Base-by-base conservation (phyloP, 2,888 invertebrate species). In the Pandemis cinnamomeana region DNA sequence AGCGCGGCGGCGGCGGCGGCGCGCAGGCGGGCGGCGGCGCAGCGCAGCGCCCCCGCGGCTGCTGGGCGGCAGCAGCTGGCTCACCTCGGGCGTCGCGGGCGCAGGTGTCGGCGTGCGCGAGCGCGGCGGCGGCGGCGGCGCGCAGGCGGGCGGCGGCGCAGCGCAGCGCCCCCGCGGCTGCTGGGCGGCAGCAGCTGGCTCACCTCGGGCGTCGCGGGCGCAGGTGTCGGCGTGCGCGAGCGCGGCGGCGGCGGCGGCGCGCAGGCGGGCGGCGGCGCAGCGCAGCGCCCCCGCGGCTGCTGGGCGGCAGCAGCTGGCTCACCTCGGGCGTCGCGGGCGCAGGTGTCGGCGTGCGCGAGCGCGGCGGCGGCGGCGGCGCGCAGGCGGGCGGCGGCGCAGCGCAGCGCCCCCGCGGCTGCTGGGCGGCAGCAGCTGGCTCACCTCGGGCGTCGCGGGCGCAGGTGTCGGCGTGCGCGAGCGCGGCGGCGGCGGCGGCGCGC, bases 171-270 rank as follows among this genome's bases (percentile, higher is more conserved):
- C n/a, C n/a, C n/a, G n/a, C n/a, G n/a, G n/a, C n/a, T n/a, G n/a
- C n/a, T n/a, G n/a, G n/a, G n/a, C n/a, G n/a, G n/a, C n/a, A n/a
- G n/a, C n/a, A n/a, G n/a, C n/a, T n/a, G n/a, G n/a, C n/a, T n/a
- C 78, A 91, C 92, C 91, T 5, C 89, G 87, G 2, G 87, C 83
- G 76, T 90, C 89, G 1, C 89, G 72, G 7, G 86, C 85, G 13
- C 89, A 89, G 62, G 84, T 79, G 72, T 93, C 93, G 0, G 92
- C 91, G 69, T 92, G 91, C 58, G 90, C 89, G 27, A 92, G 87
- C 61, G 93, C 92, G 73, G 86, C 82, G 55, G 92, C 93, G 75
- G 92, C 93, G 63, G 88, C 81, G 11, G 88, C 76, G 1, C 94
- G 86, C 75, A 91, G 86, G 1, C 91, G 86, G 7, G 86, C 83